A percentile compares a stretch with the other conserved stretches of the same genome.
These are phyloP conservation scores for Betta splendens DNA, from an alignment of 2,797 vertebrate species.

Conservation along the genomic window DNA sequence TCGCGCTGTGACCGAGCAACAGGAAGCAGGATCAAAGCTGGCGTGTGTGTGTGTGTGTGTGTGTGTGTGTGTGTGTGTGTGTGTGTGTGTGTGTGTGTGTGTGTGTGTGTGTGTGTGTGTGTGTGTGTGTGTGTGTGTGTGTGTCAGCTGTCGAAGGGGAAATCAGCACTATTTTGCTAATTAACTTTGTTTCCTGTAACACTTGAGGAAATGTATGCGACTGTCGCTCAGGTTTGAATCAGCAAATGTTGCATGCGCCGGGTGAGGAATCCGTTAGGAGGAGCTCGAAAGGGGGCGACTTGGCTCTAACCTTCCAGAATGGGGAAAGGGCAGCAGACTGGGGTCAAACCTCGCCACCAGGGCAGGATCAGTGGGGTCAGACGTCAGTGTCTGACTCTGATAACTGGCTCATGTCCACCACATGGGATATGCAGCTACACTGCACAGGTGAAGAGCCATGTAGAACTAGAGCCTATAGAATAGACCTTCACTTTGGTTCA, in stretches of 20 bases:
- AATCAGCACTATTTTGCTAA: too few relatives aligned
- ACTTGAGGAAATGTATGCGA: constrained; percentile 10
- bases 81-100: too few relatives aligned
- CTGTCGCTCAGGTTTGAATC: constrained; percentile 58
- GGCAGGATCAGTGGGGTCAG: constrained; percentile 30
- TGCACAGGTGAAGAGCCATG: constrained; percentile 60
- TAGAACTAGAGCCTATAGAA: constrained; percentile 48
- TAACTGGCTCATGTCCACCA: constrained; percentile 56
- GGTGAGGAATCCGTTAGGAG: constrained; percentile 21
- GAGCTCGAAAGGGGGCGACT: constrained; percentile 29
- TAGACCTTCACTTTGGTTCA: constrained; percentile 37
- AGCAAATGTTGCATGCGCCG: constrained; percentile 19
- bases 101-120: too few relatives aligned
- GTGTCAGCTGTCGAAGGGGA: too few relatives aligned
- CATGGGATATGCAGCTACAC: constrained; percentile 70
- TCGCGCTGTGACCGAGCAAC: background rate
- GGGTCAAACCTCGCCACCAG: constrained; percentile 28
- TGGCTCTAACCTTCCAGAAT: constrained; percentile 36
- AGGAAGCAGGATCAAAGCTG: background rate
- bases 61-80: too few relatives aligned
- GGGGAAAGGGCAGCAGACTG: constrained; percentile 37
- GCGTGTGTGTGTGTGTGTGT: too few relatives aligned
- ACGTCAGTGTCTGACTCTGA: constrained; percentile 41
- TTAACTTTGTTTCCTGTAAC: background rate
- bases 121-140: too few relatives aligned